Conservation (phyloP, 37 sponge, comb jelly and placozoan genomes). For the Bolinopsis microptera region DNA sequence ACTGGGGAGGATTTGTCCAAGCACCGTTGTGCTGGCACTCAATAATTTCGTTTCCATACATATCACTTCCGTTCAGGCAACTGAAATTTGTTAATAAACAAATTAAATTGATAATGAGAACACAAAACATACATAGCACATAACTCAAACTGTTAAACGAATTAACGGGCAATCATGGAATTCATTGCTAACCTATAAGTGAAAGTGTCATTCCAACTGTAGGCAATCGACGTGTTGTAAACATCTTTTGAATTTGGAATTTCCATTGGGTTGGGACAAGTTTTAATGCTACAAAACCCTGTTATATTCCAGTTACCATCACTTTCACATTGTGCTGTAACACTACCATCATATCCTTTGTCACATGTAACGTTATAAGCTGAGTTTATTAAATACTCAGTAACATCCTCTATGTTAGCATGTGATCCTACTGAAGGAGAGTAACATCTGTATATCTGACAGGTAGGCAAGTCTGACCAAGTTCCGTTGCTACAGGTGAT, state of each 20-base stretch:
- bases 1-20: not conserved
- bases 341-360: conserved; percentile 13
- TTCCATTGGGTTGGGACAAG: not conserved
- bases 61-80: conserved; percentile 28
- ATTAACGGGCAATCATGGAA: no score
- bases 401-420: not conserved
- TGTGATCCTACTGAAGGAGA: not conserved
- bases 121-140: no score
- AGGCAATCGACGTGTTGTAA: not conserved
- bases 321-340: not conserved
- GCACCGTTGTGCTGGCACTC: conserved; percentile 11
- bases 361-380: conserved; percentile 22
- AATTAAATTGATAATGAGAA: no score
- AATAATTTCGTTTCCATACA: conserved; percentile 5
- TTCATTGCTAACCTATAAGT: conserved; percentile 49
- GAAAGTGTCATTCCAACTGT: conserved; percentile 40
- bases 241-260: conserved; percentile 16
- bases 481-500: conserved; percentile 42
- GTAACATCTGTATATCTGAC: conserved; percentile 42
- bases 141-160: no score
- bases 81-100: not conserved
- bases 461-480: not conserved
- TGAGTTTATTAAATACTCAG: not conserved
- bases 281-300: not conserved
- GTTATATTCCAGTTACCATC: not conserved